Conservation (phyloP, 2,113 vertebrate species). For the Tragelaphus scriptus region DNA sequence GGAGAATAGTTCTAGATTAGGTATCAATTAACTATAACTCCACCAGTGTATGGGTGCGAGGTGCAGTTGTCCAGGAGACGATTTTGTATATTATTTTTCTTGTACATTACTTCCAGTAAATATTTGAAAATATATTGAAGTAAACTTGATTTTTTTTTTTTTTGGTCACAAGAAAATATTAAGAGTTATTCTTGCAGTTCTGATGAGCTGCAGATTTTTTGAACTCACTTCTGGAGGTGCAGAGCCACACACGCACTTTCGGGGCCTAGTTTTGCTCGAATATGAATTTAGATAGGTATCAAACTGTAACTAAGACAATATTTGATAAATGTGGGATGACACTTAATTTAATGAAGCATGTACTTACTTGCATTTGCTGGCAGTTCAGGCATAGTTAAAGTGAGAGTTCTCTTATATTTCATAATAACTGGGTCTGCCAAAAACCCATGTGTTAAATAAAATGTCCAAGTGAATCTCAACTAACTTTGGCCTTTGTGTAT, state of each 20-base stretch:
- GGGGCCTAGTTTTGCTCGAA: constrained; percentile 91
- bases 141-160: constrained; percentile 86
- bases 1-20: constrained; percentile 92
- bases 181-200: constrained; percentile 89
- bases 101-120: constrained; percentile 99
- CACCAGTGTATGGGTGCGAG: constrained; percentile 89
- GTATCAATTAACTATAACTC: constrained; percentile 83
- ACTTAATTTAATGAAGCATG: constrained; percentile 98
- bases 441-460: constrained; percentile 88
- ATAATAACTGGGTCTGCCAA: constrained; percentile 88
- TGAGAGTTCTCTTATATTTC: constrained; percentile 90
- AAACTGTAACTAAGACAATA: constrained; percentile 89
- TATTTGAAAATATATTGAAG: constrained; percentile 98
- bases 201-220: constrained; percentile 88
- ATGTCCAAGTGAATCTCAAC: constrained; percentile 86
- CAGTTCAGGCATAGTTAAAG: constrained; percentile 88
- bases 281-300: constrained; percentile 88
- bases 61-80: constrained; percentile 94
- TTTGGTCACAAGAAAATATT: constrained; percentile 84
- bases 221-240: constrained; percentile 88
- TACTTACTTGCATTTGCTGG: constrained; percentile 93
- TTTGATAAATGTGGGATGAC: constrained; percentile 95
- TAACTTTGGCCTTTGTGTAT: constrained; percentile 88
- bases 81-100: constrained; percentile 99
- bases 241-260: constrained; percentile 89